Percentiles rank a stretch among this genome's conserved stretches.
Evolutionary conservation across 37 sponge, comb jelly and placozoan species (phyloP).

Genomic region (Geodia barretti): DNA sequence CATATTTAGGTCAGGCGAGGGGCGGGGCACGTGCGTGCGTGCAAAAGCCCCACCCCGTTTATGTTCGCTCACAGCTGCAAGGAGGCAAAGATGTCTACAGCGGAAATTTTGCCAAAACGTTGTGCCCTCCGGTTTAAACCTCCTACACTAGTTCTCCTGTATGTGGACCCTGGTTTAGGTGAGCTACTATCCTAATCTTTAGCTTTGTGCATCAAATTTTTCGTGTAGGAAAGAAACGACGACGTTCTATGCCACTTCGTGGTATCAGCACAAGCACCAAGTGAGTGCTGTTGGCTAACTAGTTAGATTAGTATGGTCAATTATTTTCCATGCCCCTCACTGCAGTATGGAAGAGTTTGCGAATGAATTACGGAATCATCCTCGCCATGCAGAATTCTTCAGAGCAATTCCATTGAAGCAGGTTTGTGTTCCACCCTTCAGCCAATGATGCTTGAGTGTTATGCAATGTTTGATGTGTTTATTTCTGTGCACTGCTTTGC

Average conservation of each 20-base stretch:
- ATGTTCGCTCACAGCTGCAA: too few species aligned
- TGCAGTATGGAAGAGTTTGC: background rate
- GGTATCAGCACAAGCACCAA: background rate
- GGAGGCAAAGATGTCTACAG: too few species aligned
- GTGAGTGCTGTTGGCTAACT: background rate
- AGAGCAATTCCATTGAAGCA: background rate
- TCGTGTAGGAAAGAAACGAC: background rate
- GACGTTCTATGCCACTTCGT: background rate
- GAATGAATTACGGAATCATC: background rate
- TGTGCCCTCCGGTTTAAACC: background rate
- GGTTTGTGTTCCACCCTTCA: background rate
- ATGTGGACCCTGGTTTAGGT: background rate
- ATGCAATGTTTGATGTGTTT: too few species aligned
- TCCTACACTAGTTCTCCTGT: background rate
- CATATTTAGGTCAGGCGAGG: too few species aligned
- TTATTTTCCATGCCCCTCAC: too few species aligned
- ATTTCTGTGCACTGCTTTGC: too few species aligned
- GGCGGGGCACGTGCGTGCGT: too few species aligned
- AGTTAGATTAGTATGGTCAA: background rate
- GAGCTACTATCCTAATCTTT: too few species aligned
- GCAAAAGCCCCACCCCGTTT: too few species aligned
- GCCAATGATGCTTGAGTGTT: too few species aligned
- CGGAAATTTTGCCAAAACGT: background rate
- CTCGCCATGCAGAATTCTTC: background rate
- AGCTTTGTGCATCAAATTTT: background rate